phyloP scores from a whole-genome alignment of 2,888 invertebrate species.

The Dendrolimus houi region DNA sequence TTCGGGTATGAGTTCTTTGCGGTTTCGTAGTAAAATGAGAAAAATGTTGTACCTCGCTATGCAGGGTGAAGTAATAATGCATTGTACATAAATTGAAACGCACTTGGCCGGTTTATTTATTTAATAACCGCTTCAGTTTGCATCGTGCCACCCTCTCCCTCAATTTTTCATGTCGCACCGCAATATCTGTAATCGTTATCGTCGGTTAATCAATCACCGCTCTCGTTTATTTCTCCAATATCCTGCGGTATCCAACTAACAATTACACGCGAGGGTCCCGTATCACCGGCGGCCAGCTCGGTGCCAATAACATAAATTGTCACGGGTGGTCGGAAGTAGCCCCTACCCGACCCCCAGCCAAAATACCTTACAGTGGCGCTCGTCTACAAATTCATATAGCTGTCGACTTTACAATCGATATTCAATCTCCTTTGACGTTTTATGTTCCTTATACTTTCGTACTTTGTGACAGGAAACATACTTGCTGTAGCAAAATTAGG shows the following conservation, averaged over 20 bases:
- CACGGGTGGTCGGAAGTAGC: conserved; percentile 59
- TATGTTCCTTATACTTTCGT: no score
- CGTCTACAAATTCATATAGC: conserved; percentile 30
- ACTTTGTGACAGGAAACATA: no score
- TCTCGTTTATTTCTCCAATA: conserved; percentile 70
- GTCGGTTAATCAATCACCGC: conserved; percentile 67
- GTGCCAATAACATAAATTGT: conserved; percentile 74
- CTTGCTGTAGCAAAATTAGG: no score
- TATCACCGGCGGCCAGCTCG: conserved; percentile 55
- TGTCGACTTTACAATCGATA: conserved; percentile 71
- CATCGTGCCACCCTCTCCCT: conserved; percentile 22
- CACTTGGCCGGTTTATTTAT: not conserved
- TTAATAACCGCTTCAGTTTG: not conserved
- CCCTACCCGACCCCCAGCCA: conserved; percentile 20
- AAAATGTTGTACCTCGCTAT: no score
- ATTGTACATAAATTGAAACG: conserved; percentile 1
- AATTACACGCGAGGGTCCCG: conserved; percentile 69
- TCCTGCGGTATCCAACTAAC: conserved; percentile 68
- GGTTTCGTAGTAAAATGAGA: no score
- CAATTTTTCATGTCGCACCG: conserved; percentile 43
- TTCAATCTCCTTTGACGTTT: conserved; percentile 73
- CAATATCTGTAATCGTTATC: conserved; percentile 63
- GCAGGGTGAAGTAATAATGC: no score
- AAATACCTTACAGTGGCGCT: conserved; percentile 20
- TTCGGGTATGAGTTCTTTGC: no score